A percentile compares a stretch with the other conserved stretches of the same genome.
Conservation (phyloP, 2,797 vertebrate species). For the Loris lydekkerianus region DNA sequence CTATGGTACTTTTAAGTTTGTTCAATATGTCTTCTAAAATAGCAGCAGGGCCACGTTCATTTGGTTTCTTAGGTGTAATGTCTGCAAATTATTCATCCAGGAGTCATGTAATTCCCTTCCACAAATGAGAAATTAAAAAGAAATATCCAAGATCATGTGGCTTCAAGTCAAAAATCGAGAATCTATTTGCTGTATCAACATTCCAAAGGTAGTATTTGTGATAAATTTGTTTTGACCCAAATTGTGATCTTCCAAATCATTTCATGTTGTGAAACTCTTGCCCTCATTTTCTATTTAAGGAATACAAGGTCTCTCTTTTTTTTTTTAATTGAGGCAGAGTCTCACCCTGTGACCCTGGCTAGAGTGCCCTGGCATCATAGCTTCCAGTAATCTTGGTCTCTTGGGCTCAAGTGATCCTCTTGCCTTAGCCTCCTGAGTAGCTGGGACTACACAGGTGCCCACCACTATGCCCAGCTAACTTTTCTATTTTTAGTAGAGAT, state of each 20-base stretch:
- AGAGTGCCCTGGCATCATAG: too few relatives aligned
- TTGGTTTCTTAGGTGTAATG: neutral
- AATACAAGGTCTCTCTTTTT: neutral
- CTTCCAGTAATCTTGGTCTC: too few relatives aligned
- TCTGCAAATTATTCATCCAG: neutral
- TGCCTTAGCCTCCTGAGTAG: too few relatives aligned
- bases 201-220: neutral
- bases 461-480: too few relatives aligned
- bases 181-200: fast-evolving
- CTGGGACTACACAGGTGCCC: too few relatives aligned
- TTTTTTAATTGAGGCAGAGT: too few relatives aligned
- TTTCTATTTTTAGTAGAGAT: too few relatives aligned
- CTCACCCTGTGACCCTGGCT: too few relatives aligned
- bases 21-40: neutral
- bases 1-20: neutral
- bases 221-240: neutral
- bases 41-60: neutral
- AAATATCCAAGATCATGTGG: fast-evolving
- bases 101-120: neutral
- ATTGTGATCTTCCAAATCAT: neutral
- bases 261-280: neutral
- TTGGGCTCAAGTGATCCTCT: too few relatives aligned
- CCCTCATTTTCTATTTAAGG: neutral
- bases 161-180: neutral
- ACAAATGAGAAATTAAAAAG: neutral